Conservation (phyloP, 2,113 vertebrate species). For the Ceratotherium simum region DNA sequence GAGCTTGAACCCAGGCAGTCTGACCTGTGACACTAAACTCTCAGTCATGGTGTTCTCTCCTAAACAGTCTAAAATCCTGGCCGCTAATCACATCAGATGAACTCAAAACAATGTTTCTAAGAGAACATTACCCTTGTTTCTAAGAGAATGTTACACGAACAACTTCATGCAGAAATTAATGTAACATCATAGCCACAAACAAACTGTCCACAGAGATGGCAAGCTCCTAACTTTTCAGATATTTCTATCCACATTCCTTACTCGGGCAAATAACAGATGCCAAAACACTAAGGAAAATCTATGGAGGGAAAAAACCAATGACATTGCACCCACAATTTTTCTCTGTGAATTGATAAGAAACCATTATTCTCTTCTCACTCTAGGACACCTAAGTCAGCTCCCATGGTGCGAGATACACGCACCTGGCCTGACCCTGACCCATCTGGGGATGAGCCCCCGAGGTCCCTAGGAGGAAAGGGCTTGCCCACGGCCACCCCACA, state of each 20-base stretch:
- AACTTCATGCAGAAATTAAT: background rate
- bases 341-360: background rate
- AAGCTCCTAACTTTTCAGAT: background rate
- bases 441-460: background rate
- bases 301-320: background rate
- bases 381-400: background rate
- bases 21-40: background rate
- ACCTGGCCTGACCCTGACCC: background rate
- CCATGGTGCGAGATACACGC: background rate
- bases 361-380: background rate
- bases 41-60: background rate
- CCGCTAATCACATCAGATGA: background rate
- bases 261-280: background rate
- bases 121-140: background rate
- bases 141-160: background rate
- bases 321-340: background rate
- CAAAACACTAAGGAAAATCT: background rate
- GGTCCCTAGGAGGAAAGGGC: background rate
- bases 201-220: background rate
- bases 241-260: background rate
- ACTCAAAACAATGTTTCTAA: background rate
- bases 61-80: background rate
- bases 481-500: too few relatives aligned
- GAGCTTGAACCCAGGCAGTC: background rate
- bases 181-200: background rate